Conservation (phyloP, 2,113 vertebrate species). For the Catharus fuscescens region DNA sequence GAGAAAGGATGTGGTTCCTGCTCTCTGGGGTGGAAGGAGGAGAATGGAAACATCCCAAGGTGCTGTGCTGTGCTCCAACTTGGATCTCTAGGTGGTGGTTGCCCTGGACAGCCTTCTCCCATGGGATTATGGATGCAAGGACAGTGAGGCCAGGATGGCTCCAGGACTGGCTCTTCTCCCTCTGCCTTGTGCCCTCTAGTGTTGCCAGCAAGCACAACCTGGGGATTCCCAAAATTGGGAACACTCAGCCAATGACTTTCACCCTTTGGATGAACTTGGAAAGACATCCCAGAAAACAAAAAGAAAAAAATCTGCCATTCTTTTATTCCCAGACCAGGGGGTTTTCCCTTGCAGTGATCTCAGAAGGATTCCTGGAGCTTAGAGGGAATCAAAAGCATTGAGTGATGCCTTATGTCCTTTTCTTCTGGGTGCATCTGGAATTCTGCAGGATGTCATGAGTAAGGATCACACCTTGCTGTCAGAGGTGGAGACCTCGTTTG, state of each 20-base stretch:
- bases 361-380: background rate
- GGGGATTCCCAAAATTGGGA: background rate
- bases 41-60: rapidly evolving
- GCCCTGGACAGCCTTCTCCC: background rate
- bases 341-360: background rate
- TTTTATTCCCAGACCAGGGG: background rate
- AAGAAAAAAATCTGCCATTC: background rate
- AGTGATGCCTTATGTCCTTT: rapidly evolving
- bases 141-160: background rate
- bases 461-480: background rate
- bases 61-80: background rate
- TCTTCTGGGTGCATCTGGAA: background rate
- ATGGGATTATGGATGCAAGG: background rate
- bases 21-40: background rate
- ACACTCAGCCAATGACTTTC: background rate
- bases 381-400: background rate
- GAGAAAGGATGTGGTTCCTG: background rate
- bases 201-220: background rate
- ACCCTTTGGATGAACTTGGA: background rate
- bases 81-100: background rate
- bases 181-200: constrained; percentile 33
- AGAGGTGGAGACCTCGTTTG: background rate
- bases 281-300: background rate
- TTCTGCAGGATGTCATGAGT: background rate
- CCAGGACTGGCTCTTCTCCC: background rate